Evolutionary conservation across 2,888 invertebrate genomes (phyloP).

Genomic region (Machimus rusticus): DNA sequence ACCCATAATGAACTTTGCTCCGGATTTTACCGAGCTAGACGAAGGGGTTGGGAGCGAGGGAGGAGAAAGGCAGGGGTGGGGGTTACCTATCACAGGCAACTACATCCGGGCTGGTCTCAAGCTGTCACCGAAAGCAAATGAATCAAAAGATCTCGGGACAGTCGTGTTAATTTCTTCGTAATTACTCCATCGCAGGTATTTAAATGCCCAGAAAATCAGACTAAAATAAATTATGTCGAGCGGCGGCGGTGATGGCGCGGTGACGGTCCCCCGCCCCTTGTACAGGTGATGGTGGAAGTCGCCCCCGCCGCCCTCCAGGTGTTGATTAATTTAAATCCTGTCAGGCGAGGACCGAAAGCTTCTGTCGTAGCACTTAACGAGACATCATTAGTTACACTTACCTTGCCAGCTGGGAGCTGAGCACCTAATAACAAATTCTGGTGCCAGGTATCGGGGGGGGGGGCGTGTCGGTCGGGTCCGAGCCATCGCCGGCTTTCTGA

Average conservation of each 20-base stretch:
- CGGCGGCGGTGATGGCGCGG: background rate
- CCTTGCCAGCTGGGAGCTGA: background rate
- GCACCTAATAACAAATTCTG: slow-evolving; percentile 17
- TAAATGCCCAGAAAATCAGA: background rate
- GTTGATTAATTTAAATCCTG: slow-evolving; percentile 38
- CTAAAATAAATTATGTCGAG: slow-evolving; percentile 10
- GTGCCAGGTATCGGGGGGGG: background rate
- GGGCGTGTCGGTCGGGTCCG: background rate
- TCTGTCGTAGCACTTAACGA: slow-evolving; percentile 29
- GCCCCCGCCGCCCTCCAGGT: background rate
- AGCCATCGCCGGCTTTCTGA: background rate
- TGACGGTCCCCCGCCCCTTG: background rate
- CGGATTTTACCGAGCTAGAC: background rate
- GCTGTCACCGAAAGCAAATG: background rate
- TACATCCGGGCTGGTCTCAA: background rate
- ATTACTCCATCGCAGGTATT: background rate
- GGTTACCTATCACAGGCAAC: background rate
- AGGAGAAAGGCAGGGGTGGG: background rate
- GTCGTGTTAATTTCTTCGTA: background rate
- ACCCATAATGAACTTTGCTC: background rate
- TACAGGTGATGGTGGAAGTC: background rate
- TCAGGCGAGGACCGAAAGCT: slow-evolving; percentile 28
- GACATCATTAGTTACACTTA: slow-evolving; percentile 29
- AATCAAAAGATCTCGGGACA: background rate
- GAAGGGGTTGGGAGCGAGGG: background rate